A percentile compares a stretch with the other conserved stretches of the same genome.
Evolutionary conservation across 2,797 vertebrate species (phyloP).

Genomic region (Acrossocheilus fasciatus): DNA sequence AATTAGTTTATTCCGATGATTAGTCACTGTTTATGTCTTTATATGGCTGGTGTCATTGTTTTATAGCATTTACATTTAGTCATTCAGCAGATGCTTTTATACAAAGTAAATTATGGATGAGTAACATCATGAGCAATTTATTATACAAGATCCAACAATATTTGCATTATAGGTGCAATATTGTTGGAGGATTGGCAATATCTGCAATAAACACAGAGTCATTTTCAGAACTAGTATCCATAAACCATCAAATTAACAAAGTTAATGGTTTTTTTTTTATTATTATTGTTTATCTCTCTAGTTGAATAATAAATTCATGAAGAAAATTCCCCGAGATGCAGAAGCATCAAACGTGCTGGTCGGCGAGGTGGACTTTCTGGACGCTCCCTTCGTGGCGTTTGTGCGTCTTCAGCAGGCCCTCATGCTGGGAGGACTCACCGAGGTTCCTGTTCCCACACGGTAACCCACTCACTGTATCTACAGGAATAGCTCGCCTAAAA

Average conservation of each 20-base stretch:
- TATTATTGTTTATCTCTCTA: slow-evolving; percentile 63
- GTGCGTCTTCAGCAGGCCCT: slow-evolving; percentile 95
- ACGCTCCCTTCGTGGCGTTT: slow-evolving; percentile 92
- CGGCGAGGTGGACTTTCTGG: slow-evolving; percentile 96
- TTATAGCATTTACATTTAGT: neutral
- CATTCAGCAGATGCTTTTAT: neutral
- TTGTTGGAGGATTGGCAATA: neutral
- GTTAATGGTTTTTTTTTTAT: neutral
- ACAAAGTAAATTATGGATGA: neutral
- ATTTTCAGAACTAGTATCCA: neutral
- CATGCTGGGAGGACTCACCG: slow-evolving; percentile 94
- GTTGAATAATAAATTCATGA: slow-evolving; percentile 99
- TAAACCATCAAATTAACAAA: neutral
- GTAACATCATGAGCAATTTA: neutral
- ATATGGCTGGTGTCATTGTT: neutral
- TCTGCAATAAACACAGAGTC: neutral
- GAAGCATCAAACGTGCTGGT: slow-evolving; percentile 98
- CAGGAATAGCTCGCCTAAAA: neutral
- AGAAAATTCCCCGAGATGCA: slow-evolving; percentile 94
- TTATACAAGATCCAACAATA: neutral
- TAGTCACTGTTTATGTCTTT: neutral
- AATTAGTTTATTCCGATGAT: neutral
- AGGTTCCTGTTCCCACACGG: slow-evolving; percentile 97
- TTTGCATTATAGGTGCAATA: neutral
- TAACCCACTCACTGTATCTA: slow-evolving; percentile 56